Evolutionary conservation across 2,797 vertebrate species (phyloP).

Genomic region (Agapornis canus): DNA sequence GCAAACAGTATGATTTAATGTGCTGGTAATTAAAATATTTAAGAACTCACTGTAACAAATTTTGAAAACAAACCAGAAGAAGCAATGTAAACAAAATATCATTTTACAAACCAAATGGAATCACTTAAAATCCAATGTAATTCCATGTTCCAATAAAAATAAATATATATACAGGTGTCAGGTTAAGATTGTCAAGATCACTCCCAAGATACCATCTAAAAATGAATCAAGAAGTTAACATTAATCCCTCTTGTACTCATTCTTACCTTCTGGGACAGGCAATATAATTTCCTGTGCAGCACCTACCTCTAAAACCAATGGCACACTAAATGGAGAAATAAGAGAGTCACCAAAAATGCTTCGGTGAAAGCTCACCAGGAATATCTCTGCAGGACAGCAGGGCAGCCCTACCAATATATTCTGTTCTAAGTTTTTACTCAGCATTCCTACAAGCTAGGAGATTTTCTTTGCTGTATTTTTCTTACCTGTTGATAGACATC

Average conservation of each 20-base stretch:
- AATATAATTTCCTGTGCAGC: neutral
- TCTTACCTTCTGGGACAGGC: neutral
- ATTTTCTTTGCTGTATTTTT: neutral
- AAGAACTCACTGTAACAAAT: slow-evolving; percentile 59
- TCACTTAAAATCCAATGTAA: slow-evolving; percentile 58
- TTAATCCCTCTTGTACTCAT: neutral
- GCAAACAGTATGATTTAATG: slow-evolving; percentile 61
- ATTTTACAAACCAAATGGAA: slow-evolving; percentile 56
- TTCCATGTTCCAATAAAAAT: slow-evolving; percentile 53
- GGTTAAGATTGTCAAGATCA: slow-evolving; percentile 29
- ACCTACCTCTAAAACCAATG: neutral
- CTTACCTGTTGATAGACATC: neutral
- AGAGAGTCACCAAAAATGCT: neutral
- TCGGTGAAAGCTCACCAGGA: neutral
- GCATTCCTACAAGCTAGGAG: neutral
- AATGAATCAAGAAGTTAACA: slow-evolving; percentile 1
- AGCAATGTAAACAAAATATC: slow-evolving; percentile 59
- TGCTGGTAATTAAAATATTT: slow-evolving; percentile 68
- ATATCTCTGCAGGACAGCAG: neutral
- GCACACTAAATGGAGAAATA: neutral
- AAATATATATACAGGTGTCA: slow-evolving; percentile 60
- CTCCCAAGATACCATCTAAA: slow-evolving; percentile 33
- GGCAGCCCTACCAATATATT: neutral
- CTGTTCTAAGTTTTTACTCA: neutral
- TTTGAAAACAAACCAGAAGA: slow-evolving; percentile 63